A percentile compares a stretch with the other conserved stretches of the same genome.
Conservation (phyloP, 1,140 invertebrate species). For the Zaprionus davidi region DNA sequence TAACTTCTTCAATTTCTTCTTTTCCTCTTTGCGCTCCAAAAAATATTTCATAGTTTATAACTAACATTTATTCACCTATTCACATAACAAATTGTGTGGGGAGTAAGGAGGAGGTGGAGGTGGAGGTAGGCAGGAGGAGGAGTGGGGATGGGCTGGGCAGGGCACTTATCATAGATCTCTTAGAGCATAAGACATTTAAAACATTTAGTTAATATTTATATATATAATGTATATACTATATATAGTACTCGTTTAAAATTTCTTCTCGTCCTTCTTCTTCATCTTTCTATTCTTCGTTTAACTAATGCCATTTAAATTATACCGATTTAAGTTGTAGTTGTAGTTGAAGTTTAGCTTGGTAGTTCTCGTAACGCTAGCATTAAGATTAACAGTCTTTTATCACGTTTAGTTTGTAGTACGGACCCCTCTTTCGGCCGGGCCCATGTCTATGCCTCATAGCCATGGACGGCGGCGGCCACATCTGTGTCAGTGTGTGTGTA, state of each 20-base stretch:
- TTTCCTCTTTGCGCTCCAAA: constrained; percentile 17
- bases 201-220: constrained; percentile 24
- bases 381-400: constrained; percentile 78
- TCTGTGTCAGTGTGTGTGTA: constrained; percentile 5
- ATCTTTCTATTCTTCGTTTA: neutral
- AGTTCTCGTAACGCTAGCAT: constrained; percentile 34
- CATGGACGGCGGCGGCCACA: constrained; percentile 11
- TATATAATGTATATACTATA: neutral
- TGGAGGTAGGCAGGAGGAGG: neutral
- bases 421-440: neutral
- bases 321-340: constrained; percentile 51
- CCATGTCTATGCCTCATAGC: constrained; percentile 15
- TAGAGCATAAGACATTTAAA: constrained; percentile 47
- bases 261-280: constrained; percentile 34
- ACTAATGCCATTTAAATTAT: constrained; percentile 35
- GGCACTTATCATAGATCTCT: constrained; percentile 8
- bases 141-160: neutral
- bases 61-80: constrained; percentile 42
- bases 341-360: constrained; percentile 34
- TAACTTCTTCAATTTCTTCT: neutral
- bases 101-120: neutral
- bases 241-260: constrained; percentile 6
- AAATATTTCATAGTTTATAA: constrained; percentile 23
- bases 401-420: constrained; percentile 70
- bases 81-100: constrained; percentile 32